A percentile compares a stretch with the other conserved stretches of the same genome.
These are phyloP conservation scores for Capreolus pygargus DNA, from an alignment of 2,113 vertebrate species.

Conservation along the genomic window DNA sequence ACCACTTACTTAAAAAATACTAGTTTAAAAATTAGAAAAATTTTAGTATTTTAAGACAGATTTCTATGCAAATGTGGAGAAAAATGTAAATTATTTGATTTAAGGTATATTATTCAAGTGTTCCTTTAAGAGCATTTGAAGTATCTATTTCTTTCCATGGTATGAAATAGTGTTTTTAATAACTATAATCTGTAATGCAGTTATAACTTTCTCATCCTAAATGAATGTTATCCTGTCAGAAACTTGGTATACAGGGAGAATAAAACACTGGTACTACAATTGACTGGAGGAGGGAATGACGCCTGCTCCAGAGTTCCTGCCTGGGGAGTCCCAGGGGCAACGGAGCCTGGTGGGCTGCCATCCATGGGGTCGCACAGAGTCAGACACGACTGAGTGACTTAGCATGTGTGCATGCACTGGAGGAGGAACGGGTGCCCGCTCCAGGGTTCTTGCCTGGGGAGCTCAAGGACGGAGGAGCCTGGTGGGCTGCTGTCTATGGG, in stretches of 20 bases:
- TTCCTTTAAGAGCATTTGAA: neutral
- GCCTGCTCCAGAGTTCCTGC: neutral
- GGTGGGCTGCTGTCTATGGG: neutral
- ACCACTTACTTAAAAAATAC: neutral
- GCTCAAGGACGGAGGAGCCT: neutral
- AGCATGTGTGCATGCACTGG: too few relatives aligned
- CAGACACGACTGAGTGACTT: too few relatives aligned
- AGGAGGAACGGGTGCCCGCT: too few relatives aligned
- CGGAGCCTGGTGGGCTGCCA: too few relatives aligned
- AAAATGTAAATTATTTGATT: neutral
- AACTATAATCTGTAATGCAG: neutral
- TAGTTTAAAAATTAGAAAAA: neutral
- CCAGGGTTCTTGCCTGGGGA: neutral
- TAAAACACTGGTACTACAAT: neutral
- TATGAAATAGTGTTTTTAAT: constrained; percentile 1
- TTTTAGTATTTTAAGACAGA: neutral
- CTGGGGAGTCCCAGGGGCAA: too few relatives aligned
- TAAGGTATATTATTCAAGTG: neutral
- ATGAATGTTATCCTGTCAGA: neutral
- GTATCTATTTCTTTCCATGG: neutral
- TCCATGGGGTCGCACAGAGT: too few relatives aligned
- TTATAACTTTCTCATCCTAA: neutral
- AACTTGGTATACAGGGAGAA: neutral
- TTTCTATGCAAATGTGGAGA: neutral
- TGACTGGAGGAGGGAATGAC: neutral